Evolutionary conservation across 1,140 invertebrate genomes (phyloP), one percentile per base, ranked within the genome.

Genomic region (Ruditapes philippinarum): DNA sequence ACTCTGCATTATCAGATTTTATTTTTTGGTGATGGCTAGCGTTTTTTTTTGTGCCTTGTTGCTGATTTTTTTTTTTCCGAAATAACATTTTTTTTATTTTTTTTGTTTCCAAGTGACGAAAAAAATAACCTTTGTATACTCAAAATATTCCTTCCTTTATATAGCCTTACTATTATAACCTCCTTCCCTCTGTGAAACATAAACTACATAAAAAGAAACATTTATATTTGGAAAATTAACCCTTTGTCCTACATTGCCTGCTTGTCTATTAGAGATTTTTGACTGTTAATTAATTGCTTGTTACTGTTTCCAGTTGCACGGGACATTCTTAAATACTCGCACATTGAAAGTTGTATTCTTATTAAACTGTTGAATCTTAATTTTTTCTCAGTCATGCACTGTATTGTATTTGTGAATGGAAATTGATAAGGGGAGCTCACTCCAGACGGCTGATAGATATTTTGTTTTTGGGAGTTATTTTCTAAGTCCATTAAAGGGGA

Each of bases 141-240:
- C 65, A 70, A 78, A 36, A 51, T 78, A 78, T 78, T n/a, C 45
- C 45, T 33, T 54, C 74, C 42, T 54, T 54, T 78, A 78, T 78
- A 31, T 78, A 78, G 54, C 45, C 74, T 57, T 31, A 31, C 4
- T 28, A 51, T 78, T 22, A 51, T 78, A 78, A 51, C 33, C 42
- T 78, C 60, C 31, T 65, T 7, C 42, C 45, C 54, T 54, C 45
- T 45, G 54, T 78, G 28, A 49, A 42, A 49, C 38, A 49, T 51
- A n/a, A n/a, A n/a, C n/a, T n/a, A 54, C 45, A 49, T 49, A 51
- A 1, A 54, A 45, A 49, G 11, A n/a, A 74, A 79, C 3, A 49
- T 0, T 36, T 70, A 42, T 83, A 83, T 83, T 83, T 83, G 81
- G 81, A 83, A 42, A 83, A 45, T 83, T 83, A 70, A 70, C 60